phyloP scores from a whole-genome alignment of 2,113 vertebrate species.

The Pandion haliaetus region DNA sequence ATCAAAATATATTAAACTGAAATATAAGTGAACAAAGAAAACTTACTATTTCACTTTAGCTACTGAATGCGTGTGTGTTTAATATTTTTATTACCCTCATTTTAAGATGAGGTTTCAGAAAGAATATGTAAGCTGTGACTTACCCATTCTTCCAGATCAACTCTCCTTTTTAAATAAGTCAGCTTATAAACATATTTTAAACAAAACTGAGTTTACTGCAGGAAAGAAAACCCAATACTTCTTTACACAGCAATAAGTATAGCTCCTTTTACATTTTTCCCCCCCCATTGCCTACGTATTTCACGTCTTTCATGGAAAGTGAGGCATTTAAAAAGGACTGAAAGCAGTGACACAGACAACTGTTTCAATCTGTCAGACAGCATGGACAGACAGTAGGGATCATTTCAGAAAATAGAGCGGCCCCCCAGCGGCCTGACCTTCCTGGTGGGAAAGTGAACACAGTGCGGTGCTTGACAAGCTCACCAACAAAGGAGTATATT shows the following conservation, averaged over 20 bases:
- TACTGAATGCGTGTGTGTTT: constrained; percentile 53
- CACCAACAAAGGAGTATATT: constrained; percentile 75
- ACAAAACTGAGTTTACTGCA: constrained; percentile 53
- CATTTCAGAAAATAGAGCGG: constrained; percentile 71
- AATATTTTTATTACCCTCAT: constrained; percentile 57
- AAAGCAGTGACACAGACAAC: constrained; percentile 75
- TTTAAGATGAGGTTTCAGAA: constrained; percentile 54
- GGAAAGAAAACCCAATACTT: constrained; percentile 7
- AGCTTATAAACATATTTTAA: constrained; percentile 37
- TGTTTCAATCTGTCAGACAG: constrained; percentile 80
- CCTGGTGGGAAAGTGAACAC: constrained; percentile 77
- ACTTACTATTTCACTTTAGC: constrained; percentile 31
- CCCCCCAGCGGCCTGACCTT: constrained; percentile 78
- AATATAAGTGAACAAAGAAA: constrained; percentile 70
- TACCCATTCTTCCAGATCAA: background rate
- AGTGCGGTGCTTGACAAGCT: constrained; percentile 73
- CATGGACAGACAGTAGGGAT: constrained; percentile 76
- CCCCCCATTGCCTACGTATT: background rate
- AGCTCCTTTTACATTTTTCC: background rate
- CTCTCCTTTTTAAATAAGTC: background rate
- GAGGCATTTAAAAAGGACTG: constrained; percentile 63
- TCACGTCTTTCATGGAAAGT: constrained; percentile 54
- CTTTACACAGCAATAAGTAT: background rate
- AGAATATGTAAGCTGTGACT: background rate
- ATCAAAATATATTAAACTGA: constrained; percentile 74